Base-by-base conservation (phyloP, 2,113 vertebrate species). In the Neoarius graeffei region DNA sequence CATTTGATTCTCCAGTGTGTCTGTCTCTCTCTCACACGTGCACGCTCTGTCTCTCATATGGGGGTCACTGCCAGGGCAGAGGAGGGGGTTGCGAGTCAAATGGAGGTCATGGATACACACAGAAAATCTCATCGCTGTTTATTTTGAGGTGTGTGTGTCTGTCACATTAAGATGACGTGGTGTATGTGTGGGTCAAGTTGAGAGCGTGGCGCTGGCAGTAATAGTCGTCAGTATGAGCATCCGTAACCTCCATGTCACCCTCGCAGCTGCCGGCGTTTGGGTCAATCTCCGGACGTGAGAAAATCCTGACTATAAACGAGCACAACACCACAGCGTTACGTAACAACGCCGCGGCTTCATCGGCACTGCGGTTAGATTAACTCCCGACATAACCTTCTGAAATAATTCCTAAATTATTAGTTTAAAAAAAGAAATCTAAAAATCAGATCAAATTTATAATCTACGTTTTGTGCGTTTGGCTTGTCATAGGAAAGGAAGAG, bases 21-120 rank as follows among this genome's bases (percentile, higher is more conserved):
- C 86, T 66, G 82, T 56, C 71, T 48, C 88, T 69, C 66, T 30
- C 77, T 27, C n/a, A 10, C 52, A 10, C 77, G 1, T 62, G 89
- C 91, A 91, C 85, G 85, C 91, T 71, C 76, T 15, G 42, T 25
- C 87, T 83, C 83, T 76, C 93, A 94, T 94, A 93, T 90, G 93
- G 90, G 94, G 95, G 91, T 93, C 95, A 95, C 93, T 94, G 94
- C 92, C 93, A 92, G 95, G 95, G 94, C 95, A 95, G 80, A 83
- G 89, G 59, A 91, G 94, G 92, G 60, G 86, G 67, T 4, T 35
- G 0, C 86, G 92, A 95, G 94, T 96, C 95, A 96, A 92, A 93
- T 85, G 91, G 88, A 91, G 95, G 95, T 94, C 95, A 96, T 80
- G 90, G 94, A 92, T 93, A 94, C 94, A 91, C 92, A 94, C 93